phyloP scores from a whole-genome alignment of 2,113 vertebrate genomes.

The Phasianus colchicus region DNA sequence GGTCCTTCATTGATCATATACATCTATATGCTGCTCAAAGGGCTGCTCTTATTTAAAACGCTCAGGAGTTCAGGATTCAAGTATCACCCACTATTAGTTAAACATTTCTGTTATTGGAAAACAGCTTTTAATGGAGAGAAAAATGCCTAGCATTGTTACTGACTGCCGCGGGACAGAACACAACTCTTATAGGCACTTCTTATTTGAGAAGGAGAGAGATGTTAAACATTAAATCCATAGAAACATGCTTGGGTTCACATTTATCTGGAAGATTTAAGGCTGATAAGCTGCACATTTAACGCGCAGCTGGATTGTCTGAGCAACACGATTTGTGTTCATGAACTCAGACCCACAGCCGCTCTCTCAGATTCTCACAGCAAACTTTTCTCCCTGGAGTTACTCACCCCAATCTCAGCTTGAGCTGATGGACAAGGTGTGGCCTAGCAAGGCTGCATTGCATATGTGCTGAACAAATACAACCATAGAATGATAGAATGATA shows the following conservation, averaged over 20 bases:
- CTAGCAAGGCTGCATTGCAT: not conserved
- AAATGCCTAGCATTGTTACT: not conserved
- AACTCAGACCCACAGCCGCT: not conserved
- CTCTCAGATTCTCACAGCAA: not conserved
- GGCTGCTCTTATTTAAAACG: not conserved
- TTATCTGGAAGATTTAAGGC: not conserved
- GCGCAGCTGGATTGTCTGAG: not conserved
- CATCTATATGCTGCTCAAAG: not conserved
- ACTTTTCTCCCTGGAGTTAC: not conserved
- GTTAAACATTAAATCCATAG: not conserved
- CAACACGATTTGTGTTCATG: not conserved
- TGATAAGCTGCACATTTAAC: not conserved
- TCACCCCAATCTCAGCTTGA: not conserved
- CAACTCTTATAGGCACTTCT: not conserved
- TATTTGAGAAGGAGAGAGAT: not conserved
- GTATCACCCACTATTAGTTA: not conserved
- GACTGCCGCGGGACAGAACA: not conserved
- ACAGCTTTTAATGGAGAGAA: not conserved
- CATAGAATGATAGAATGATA: too few species aligned
- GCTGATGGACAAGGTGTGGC: not conserved
- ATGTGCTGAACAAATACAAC: fast-evolving
- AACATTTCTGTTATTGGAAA: not conserved
- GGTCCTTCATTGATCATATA: not conserved
- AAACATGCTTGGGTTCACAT: not conserved
- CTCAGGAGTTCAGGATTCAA: not conserved